These are phyloP conservation scores for Chiloscyllium punctatum DNA, from an alignment of 2,797 vertebrate genomes.

Conservation along the genomic window DNA sequence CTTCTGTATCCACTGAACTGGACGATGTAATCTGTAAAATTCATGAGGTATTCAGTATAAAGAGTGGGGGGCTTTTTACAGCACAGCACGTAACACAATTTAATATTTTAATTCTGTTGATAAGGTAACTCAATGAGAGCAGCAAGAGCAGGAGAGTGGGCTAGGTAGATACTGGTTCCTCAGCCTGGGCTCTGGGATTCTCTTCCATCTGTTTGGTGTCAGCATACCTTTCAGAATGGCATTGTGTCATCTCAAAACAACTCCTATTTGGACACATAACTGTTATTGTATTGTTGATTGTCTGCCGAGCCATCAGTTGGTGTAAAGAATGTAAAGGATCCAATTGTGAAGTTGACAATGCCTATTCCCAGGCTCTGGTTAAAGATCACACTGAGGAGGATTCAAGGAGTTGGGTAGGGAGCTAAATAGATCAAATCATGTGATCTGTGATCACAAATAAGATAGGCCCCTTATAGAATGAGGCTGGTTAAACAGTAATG, in stretches of 20 bases:
- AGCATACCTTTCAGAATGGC: neutral
- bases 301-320: neutral
- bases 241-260: neutral
- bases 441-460: neutral
- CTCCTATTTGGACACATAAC: neutral
- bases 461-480: no score
- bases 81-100: neutral
- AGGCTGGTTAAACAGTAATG: no score
- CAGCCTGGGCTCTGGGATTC: neutral
- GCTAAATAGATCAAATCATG: neutral
- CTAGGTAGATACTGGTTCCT: neutral
- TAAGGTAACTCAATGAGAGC: neutral
- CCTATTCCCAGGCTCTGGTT: neutral
- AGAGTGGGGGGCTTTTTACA: neutral
- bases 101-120: conserved; percentile 39
- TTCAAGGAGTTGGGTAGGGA: neutral
- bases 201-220: neutral
- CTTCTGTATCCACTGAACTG: conserved; percentile 65
- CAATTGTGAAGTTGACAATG: neutral
- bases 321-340: neutral
- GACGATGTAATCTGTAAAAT: conserved; percentile 59
- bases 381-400: neutral
- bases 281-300: no score
- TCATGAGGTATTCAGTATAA: neutral
- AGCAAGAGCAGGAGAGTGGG: neutral